Base-by-base conservation (phyloP, 1,140 invertebrate genomes). In the Eueides isabella region DNA sequence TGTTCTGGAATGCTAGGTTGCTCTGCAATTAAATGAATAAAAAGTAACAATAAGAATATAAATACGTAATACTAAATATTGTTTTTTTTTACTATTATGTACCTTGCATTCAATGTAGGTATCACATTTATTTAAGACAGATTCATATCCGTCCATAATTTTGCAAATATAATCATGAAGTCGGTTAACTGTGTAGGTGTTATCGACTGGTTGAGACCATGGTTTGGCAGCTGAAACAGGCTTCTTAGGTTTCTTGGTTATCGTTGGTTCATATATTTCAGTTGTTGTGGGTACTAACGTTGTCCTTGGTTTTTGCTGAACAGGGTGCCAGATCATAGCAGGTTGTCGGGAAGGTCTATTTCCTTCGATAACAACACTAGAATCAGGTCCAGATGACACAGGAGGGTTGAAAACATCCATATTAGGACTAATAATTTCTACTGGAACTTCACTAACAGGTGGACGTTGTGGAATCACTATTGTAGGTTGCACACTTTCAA, bases 61-160 rank as follows among this genome's bases (percentile, higher is more conserved):
- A 16, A 28, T 23, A 41, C 16, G 28, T 65, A 29, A 72, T 6
- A 33, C 19, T 63, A 65, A 44, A 26, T 14, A 1, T 41, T 41
- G 28, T n/a, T n/a, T n/a, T n/a, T 16, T 16, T 38, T 16, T 38
- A 69, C 9, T 26, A 26, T 55, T 31, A 81, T 55, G 6, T 85
- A 90, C 88, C 75, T 79, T 80, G 79, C 88, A 90, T 82, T 85
- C 80, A 30, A 87, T 75, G 64, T 80, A 90, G 2, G 71, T 66
- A 44, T 88, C 86, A 48, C 86, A 88, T 64, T 85, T 72, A 29
- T 76, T 80, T 9, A 35, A 26, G n/a, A 88, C 62, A 48, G 72
- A 35, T n/a, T 80, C 85, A 68, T 82, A 87, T 4, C 76, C 80
- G 65, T 86, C 69, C 63, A 61, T 38, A 19, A 76, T 11, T 67